A percentile compares a stretch with the other conserved stretches of the same genome.
Conservation (phyloP, 2,113 vertebrate species). For the Sturnus vulgaris region DNA sequence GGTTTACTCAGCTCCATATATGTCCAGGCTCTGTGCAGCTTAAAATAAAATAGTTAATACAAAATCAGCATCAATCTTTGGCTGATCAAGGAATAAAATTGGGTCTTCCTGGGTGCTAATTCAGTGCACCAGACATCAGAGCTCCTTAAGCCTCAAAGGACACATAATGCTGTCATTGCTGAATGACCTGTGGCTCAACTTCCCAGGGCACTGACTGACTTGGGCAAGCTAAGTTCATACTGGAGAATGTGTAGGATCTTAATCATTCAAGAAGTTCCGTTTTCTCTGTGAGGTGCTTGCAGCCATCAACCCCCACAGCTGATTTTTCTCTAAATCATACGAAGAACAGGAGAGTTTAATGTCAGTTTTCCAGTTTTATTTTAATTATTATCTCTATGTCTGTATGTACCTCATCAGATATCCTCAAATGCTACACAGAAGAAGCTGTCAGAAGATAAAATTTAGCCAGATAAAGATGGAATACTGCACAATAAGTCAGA, state of each 20-base stretch:
- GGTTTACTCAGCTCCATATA: neutral
- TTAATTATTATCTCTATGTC: neutral
- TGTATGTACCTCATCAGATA: neutral
- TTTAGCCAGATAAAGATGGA: neutral
- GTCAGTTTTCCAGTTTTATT: neutral
- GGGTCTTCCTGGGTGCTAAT: neutral
- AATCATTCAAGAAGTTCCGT: neutral
- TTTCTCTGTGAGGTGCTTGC: neutral
- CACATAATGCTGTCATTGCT: neutral
- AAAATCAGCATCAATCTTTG: neutral
- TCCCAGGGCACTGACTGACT: neutral
- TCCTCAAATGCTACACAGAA: neutral
- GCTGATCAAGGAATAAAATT: neutral
- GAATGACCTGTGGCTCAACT: neutral
- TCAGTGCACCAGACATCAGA: neutral
- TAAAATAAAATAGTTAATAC: neutral
- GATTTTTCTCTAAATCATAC: neutral
- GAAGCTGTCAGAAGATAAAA: neutral
- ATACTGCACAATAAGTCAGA: neutral
- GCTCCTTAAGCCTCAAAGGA: neutral
- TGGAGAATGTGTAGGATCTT: neutral
- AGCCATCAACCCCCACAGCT: neutral
- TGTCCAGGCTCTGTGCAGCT: neutral
- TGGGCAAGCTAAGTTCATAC: accelerated
- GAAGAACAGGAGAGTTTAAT: neutral